Evolutionary conservation across 2,797 vertebrate genomes (phyloP).

Genomic region (Channallabes apus): DNA sequence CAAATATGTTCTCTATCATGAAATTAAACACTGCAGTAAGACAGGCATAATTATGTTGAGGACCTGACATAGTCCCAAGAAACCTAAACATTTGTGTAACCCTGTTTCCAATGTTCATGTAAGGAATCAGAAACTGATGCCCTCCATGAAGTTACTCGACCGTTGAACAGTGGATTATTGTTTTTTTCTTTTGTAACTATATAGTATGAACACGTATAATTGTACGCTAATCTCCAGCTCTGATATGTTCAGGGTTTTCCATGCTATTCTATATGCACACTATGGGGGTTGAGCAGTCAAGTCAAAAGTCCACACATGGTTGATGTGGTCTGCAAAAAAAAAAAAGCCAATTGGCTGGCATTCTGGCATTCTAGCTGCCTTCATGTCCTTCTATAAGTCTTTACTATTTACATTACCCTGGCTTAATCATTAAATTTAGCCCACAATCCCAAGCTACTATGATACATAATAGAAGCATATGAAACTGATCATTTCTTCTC

Average conservation of each 20-base stretch:
- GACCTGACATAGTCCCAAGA: constrained; percentile 65
- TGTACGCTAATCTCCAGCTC: constrained; percentile 44
- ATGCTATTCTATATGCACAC: constrained; percentile 44
- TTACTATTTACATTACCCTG: constrained; percentile 46
- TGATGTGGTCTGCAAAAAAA: constrained; percentile 52
- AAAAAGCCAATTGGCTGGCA: constrained; percentile 29
- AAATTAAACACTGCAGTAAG: constrained; percentile 64
- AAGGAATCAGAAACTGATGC: constrained; percentile 43
- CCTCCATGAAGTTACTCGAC: constrained; percentile 44
- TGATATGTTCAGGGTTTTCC: constrained; percentile 42
- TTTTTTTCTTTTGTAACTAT: constrained; percentile 47
- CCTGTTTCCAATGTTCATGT: constrained; percentile 58
- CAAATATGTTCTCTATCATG: constrained; percentile 61
- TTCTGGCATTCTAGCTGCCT: constrained; percentile 30
- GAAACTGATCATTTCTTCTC: constrained; percentile 41
- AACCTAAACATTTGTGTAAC: constrained; percentile 69
- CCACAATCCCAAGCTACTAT: constrained; percentile 39
- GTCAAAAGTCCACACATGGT: constrained; percentile 46
- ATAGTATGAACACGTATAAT: constrained; percentile 48
- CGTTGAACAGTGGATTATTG: constrained; percentile 51
- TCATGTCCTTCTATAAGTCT: constrained; percentile 43
- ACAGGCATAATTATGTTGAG: constrained; percentile 60
- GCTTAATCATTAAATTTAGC: constrained; percentile 44
- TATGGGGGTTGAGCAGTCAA: constrained; percentile 37
- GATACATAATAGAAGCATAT: constrained; percentile 35